Evolutionary conservation across 2,797 vertebrate species (phyloP).

Genomic region (Chrysocyon brachyurus): DNA sequence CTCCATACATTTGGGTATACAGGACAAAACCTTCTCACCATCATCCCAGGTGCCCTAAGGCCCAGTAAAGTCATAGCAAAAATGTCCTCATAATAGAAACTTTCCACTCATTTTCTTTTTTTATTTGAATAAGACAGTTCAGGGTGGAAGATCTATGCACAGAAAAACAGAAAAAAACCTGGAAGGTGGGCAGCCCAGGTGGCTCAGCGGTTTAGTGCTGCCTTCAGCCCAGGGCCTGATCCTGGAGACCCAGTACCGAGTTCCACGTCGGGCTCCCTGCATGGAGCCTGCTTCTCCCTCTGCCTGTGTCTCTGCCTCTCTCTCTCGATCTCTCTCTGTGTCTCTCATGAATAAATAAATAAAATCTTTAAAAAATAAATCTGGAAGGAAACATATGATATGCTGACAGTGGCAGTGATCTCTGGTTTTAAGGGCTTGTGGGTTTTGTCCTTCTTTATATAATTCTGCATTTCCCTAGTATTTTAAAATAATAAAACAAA

Average conservation of each 20-base stretch:
- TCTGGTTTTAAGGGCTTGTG: not conserved
- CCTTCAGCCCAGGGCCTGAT: too few species aligned
- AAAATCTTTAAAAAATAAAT: not conserved
- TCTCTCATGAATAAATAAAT: too few species aligned
- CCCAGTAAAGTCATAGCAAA: not conserved
- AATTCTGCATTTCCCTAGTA: conserved; percentile 1
- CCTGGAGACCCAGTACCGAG: too few species aligned
- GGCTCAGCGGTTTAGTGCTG: too few species aligned
- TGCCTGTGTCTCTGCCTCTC: too few species aligned
- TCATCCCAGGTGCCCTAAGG: not conserved
- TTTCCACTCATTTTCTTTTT: conserved; percentile 12
- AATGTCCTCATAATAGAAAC: not conserved
- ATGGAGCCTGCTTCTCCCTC: too few species aligned
- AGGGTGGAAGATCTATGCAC: not conserved
- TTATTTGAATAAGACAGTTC: not conserved
- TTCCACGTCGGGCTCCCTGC: too few species aligned
- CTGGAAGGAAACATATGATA: not conserved
- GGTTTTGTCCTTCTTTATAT: not conserved
- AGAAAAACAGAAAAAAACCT: not conserved
- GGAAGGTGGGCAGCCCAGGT: not conserved
- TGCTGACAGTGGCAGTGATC: not conserved
- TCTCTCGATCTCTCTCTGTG: too few species aligned
- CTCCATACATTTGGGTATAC: not conserved
- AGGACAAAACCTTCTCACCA: not conserved
- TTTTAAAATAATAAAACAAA: conserved; percentile 27